These are phyloP conservation scores for Petrolisthes manimaculis DNA, from an alignment of 2,888 invertebrate species.

Conservation along the genomic window DNA sequence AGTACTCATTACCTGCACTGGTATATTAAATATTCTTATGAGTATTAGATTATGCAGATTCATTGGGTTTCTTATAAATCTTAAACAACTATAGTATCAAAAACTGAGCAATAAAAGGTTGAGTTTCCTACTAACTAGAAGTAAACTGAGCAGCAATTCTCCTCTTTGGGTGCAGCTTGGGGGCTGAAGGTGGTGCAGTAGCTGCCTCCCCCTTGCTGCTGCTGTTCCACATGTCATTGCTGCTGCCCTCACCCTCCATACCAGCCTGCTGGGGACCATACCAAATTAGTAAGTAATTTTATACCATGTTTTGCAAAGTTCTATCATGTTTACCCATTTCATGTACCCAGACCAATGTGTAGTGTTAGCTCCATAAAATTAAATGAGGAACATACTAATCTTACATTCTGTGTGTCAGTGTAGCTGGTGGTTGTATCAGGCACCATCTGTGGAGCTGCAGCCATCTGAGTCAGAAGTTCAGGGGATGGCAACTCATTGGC, in stretches of 20 bases:
- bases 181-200: slow-evolving; percentile 24
- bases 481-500: slow-evolving; percentile 56
- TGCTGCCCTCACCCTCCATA: not conserved
- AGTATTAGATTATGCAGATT: too few species aligned
- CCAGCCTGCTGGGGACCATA: not conserved
- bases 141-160: slow-evolving; percentile 53
- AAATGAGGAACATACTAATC: not conserved
- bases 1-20: too few species aligned
- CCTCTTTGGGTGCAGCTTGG: slow-evolving; percentile 46
- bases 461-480: slow-evolving; percentile 52
- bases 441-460: slow-evolving; percentile 18
- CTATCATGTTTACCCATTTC: too few species aligned
- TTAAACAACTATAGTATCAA: not conserved
- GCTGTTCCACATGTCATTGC: slow-evolving; percentile 35
- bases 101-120: not conserved
- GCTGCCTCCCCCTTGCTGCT: slow-evolving; percentile 18
- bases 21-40: too few species aligned
- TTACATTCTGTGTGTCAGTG: slow-evolving; percentile 32
- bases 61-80: not conserved
- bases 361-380: too few species aligned
- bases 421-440: not conserved
- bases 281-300: too few species aligned
- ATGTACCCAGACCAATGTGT: too few species aligned
- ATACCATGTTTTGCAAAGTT: too few species aligned
- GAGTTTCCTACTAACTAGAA: slow-evolving; percentile 18